Conservation (phyloP, 2,113 vertebrate species). For the Dipodomys spectabilis region DNA sequence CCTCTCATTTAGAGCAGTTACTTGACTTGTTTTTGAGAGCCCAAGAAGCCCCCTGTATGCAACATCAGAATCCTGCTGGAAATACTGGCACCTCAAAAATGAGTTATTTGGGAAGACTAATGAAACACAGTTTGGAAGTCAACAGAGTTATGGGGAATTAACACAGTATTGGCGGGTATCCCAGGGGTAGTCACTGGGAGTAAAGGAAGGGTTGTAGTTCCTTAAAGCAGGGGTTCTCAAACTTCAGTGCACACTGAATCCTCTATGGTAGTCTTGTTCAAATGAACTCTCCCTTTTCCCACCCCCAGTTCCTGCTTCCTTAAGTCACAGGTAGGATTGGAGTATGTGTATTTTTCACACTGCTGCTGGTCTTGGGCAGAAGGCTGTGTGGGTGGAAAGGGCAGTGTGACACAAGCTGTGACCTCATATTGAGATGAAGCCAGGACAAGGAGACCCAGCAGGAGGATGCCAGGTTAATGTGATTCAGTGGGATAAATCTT, state of each 20-base stretch:
- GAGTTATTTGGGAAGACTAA: background rate
- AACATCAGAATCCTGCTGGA: background rate
- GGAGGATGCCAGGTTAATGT: background rate
- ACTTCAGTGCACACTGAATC: background rate
- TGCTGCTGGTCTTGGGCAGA: background rate
- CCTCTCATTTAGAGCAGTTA: background rate
- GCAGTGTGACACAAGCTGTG: background rate
- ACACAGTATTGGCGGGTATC: background rate
- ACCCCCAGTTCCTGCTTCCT: background rate
- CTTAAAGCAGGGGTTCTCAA: background rate
- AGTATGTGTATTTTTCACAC: background rate
- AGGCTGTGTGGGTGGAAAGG: background rate
- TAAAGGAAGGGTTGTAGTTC: background rate
- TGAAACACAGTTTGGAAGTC: constrained; percentile 8
- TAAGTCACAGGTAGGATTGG: background rate
- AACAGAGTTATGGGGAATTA: background rate
- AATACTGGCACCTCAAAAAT: background rate
- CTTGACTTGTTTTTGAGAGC: constrained; percentile 6
- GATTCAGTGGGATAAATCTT: background rate
- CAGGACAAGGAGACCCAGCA: background rate
- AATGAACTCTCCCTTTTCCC: too few species aligned
- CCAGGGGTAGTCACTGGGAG: background rate
- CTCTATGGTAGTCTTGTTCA: background rate
- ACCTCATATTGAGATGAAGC: background rate
- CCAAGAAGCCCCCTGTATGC: background rate